These are phyloP conservation scores for Mus pahari DNA, from an alignment of 2,113 vertebrate species.

Conservation along the genomic window DNA sequence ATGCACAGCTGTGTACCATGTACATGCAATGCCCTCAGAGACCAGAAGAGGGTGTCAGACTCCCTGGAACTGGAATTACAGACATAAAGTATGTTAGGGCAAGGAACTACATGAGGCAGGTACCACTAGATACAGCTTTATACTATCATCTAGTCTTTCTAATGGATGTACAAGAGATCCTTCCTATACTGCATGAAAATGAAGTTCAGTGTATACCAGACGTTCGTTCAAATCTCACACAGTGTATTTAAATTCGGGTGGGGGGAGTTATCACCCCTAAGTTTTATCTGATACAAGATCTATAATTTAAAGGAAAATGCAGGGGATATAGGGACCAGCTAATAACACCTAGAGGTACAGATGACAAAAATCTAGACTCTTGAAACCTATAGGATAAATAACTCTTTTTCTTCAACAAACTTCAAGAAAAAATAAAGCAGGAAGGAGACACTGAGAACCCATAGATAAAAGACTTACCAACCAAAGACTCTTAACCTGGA, in stretches of 20 bases:
- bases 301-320: not conserved
- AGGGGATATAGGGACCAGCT: not conserved
- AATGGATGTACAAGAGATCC: not conserved
- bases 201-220: not conserved
- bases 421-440: not conserved
- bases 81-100: not conserved
- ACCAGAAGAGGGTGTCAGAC: not conserved
- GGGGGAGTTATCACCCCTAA: not conserved
- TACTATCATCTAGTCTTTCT: not conserved
- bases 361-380: not conserved
- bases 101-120: not conserved
- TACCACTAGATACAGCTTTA: not conserved
- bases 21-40: not conserved
- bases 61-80: not conserved
- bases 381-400: not conserved
- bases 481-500: not conserved
- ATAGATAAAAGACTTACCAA: not conserved
- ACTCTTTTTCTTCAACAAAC: not conserved
- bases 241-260: not conserved
- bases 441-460: not conserved
- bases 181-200: not conserved
- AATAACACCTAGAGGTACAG: not conserved
- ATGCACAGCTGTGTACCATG: not conserved
- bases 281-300: slow-evolving; percentile 4
- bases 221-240: not conserved